phyloP scores from a whole-genome alignment of 2,797 vertebrate species.

The Amniataba percoides region DNA sequence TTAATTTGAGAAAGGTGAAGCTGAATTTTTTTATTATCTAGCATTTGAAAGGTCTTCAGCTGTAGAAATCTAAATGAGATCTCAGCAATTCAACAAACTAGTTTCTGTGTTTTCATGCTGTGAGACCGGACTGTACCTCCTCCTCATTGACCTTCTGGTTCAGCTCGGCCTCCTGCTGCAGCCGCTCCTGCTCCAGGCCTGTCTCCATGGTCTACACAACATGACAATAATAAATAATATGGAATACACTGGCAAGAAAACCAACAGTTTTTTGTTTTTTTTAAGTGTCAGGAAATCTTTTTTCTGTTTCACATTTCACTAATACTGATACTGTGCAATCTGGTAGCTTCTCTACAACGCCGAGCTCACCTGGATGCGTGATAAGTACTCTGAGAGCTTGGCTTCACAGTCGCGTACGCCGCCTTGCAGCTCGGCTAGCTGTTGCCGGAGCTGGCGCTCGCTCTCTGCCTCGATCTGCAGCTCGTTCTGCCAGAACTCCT shows the following conservation, averaged over 20 bases:
- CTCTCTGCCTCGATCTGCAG: slow-evolving; percentile 95
- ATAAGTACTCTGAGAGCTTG: slow-evolving; percentile 88
- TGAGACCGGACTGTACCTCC: slow-evolving; percentile 73
- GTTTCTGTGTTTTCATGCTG: slow-evolving; percentile 3
- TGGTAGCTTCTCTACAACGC: too few species aligned
- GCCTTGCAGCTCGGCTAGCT: slow-evolving; percentile 90
- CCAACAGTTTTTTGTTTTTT: not conserved
- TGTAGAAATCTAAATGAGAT: not conserved
- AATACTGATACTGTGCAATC: too few species aligned
- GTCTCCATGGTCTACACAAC: slow-evolving; percentile 85
- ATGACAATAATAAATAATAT: not conserved
- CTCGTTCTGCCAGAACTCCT: slow-evolving; percentile 97
- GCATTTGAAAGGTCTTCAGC: not conserved
- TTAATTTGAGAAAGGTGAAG: not conserved
- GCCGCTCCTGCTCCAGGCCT: slow-evolving; percentile 90
- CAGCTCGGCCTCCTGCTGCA: slow-evolving; percentile 90
- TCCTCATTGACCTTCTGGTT: slow-evolving; percentile 90
- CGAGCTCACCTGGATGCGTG: slow-evolving; percentile 85
- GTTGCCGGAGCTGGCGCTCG: slow-evolving; percentile 91
- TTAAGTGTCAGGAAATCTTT: not conserved
- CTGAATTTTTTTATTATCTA: not conserved
- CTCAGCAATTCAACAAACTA: not conserved
- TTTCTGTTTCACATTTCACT: not conserved
- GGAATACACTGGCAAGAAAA: not conserved
- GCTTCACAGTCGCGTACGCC: slow-evolving; percentile 89